A percentile compares a stretch with the other conserved stretches of the same genome.
Conservation (phyloP, 2,113 vertebrate species). For the Callaeas wilsoni region DNA sequence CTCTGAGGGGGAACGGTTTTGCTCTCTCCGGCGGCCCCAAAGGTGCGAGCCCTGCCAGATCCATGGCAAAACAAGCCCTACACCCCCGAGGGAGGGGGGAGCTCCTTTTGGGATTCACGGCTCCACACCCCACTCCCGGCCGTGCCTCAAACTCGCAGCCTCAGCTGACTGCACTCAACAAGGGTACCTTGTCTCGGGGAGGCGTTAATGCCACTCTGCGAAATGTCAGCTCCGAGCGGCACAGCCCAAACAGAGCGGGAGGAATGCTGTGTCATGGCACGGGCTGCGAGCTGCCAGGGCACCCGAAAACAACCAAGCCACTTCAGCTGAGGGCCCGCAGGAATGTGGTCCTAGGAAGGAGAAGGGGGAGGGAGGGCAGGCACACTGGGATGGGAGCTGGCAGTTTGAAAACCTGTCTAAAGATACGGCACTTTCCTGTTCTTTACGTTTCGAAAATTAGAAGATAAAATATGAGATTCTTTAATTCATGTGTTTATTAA, state of each 20-base stretch:
- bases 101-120: not conserved
- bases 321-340: not conserved
- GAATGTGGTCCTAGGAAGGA: not conserved
- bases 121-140: not conserved
- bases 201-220: not conserved
- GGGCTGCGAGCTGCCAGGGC: not conserved
- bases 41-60: not conserved
- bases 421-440: not conserved
- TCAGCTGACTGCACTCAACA: not conserved
- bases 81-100: not conserved
- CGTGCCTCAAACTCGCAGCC: not conserved
- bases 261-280: conserved; percentile 33
- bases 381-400: not conserved
- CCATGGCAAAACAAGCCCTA: not conserved
- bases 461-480: not conserved
- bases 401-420: not conserved
- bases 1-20: not conserved
- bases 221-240: not conserved
- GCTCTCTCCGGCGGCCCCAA: too few relatives aligned
- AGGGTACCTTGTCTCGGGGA: not conserved
- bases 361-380: not conserved
- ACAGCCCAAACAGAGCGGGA: not conserved
- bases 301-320: not conserved
- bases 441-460: not conserved
- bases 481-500: not conserved